These are phyloP conservation scores for Luehdorfia chinensis DNA, from an alignment of 1,140 invertebrate species.

Conservation along the genomic window DNA sequence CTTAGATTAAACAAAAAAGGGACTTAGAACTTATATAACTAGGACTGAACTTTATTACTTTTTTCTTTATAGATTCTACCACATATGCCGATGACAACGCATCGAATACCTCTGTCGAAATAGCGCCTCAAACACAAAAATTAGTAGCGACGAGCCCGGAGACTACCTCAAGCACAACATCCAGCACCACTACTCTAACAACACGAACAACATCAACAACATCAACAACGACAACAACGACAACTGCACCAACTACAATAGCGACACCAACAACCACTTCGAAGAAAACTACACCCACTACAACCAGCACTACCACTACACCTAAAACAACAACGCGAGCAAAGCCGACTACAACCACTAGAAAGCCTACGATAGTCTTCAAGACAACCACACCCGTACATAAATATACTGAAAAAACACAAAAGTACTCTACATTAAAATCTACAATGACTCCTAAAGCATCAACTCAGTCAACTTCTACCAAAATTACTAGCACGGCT, in stretches of 20 bases:
- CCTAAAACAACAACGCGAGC: background rate
- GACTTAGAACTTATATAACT: no score
- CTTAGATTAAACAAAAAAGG: no score
- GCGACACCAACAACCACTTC: conserved; percentile 17
- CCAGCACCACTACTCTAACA: conserved; percentile 5
- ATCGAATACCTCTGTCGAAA: conserved; percentile 18
- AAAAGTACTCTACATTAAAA: conserved; percentile 4
- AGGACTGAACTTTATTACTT: no score
- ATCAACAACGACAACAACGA: conserved; percentile 22
- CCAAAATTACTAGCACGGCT: background rate
- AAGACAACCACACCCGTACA: background rate
- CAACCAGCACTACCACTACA: conserved; percentile 16
- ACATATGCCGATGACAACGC: conserved; percentile 9
- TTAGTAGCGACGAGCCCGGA: conserved; percentile 29
- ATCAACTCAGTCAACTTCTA: background rate
- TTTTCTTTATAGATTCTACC: no score
- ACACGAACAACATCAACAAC: conserved; percentile 21
- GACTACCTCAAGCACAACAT: conserved; percentile 2
- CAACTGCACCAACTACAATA: conserved; percentile 6
- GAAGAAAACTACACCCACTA: conserved; percentile 18
- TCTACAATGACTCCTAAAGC: conserved; percentile 1
- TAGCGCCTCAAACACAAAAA: conserved; percentile 44
- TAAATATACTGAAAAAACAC: conserved; percentile 11
- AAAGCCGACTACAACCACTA: background rate
- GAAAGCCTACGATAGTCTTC: background rate